phyloP scores from a whole-genome alignment of 2,888 invertebrate genomes.

The Apamea crenata region DNA sequence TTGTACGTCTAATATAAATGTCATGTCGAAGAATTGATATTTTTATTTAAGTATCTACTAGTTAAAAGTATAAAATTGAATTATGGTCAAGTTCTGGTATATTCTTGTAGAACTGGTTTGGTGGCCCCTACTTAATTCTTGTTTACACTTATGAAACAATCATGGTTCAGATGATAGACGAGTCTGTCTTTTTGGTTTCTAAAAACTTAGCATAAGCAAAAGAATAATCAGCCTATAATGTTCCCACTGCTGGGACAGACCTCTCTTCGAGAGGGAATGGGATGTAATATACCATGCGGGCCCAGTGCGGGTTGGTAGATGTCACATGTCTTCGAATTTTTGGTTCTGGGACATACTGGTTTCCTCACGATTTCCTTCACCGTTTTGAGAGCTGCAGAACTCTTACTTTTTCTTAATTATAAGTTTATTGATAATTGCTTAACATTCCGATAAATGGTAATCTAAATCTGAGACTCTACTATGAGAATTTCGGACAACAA shows the following conservation, averaged over 20 bases:
- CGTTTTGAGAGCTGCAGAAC: neutral
- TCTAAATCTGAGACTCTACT: no score
- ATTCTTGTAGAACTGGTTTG: slow-evolving; percentile 14
- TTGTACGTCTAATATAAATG: neutral
- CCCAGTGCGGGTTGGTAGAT: neutral
- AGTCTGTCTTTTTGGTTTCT: neutral
- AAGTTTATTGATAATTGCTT: neutral
- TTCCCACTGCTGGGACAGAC: neutral
- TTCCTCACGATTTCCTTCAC: neutral
- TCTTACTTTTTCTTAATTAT: neutral
- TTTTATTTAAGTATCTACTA: neutral
- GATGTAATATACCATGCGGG: neutral
- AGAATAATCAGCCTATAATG: neutral
- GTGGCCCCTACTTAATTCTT: neutral
- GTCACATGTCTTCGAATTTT: neutral
- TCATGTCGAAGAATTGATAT: neutral
- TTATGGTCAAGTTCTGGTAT: neutral
- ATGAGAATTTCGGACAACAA: neutral
- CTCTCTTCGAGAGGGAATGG: neutral
- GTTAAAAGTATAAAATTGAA: neutral
- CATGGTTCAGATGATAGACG: neutral
- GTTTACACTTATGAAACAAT: neutral
- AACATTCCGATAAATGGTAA: neutral
- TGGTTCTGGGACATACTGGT: neutral
- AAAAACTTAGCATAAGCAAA: neutral